Evolutionary conservation across 2,797 vertebrate species (phyloP), one percentile per base, ranked within the genome.

Genomic region (Scyliorhinus canicula): DNA sequence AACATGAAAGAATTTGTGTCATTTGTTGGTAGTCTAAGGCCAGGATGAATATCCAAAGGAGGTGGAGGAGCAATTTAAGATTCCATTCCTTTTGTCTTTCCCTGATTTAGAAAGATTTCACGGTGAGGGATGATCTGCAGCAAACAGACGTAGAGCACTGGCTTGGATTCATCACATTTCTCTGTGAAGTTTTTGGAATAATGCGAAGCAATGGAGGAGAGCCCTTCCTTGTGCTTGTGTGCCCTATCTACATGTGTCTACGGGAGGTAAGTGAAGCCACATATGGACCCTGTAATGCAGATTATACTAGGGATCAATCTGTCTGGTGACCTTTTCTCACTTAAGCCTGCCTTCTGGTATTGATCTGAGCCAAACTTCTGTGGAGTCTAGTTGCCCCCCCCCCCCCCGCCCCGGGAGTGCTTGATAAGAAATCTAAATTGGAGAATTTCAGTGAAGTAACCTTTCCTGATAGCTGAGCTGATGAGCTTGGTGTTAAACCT

Each of bases 101-200:
- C 63, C 95, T 93, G 95, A 95, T 95, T 95, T 98, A 99, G 99
- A 98, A 97, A 95, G 99, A 99, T 97, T 99, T 99, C 97, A 98
- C 98, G 0, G 97, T 97, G 93, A 97, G 99, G 21, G 98, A 98
- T 95, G 98, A 98, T 96, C 97, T 99, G 95, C 99, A 98, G 97
- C 98, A 97, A 96, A 97, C 96, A 0, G 98, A 99, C 0, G 99
- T 99, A 96, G 99, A 99, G 96, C 97, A 97, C 95, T 99, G 99
- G 99, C 96, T 99, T 95, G 99, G 99, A 69, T 99, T 99, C 98
- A 99, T 99, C 98, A 99, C 99, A 95, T 99, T 99, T 95, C 97
- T 99, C 96, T 99, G 99, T 0, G 99, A 99, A 96, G 98, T 99
- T 95, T 99, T 99, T 0, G 98, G 98, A 71, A 98, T 98, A 96